A percentile compares a stretch with the other conserved stretches of the same genome.
Conservation (phyloP, 2,797 vertebrate species). For the Thunnus albacares region DNA sequence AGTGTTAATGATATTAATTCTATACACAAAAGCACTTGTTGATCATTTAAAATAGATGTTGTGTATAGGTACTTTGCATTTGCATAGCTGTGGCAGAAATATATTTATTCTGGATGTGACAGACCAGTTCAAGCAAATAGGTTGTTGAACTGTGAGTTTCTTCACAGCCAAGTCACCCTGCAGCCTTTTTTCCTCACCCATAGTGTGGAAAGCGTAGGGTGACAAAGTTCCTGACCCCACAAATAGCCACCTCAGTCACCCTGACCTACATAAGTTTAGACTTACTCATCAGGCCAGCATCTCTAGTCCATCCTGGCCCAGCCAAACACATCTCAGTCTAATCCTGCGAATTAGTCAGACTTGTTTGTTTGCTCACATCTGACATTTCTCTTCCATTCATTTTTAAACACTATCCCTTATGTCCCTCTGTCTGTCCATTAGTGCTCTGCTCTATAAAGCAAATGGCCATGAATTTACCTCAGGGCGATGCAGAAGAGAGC, state of each 20-base stretch:
- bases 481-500: conserved; percentile 74
- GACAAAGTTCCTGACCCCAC: conserved; percentile 46
- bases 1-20: neutral
- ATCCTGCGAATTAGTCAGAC: conserved; percentile 74
- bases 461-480: conserved; percentile 84
- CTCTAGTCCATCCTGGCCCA: neutral
- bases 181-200: conserved; percentile 45
- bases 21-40: conserved; percentile 8
- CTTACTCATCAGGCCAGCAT: conserved; percentile 16
- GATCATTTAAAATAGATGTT: neutral
- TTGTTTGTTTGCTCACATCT: conserved; percentile 84
- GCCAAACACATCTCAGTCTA: neutral
- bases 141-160: neutral
- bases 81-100: conserved; percentile 4
- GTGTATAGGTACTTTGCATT: neutral
- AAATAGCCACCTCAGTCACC: conserved; percentile 10
- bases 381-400: conserved; percentile 83
- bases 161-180: conserved; percentile 19
- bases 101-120: conserved; percentile 1
- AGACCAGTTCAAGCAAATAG: conserved; percentile 8
- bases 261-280: conserved; percentile 3
- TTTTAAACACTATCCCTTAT: conserved; percentile 83
- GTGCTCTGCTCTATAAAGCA: conserved; percentile 79
- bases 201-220: conserved; percentile 47
- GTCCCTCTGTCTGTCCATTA: conserved; percentile 79